Percentiles rank a stretch among this genome's conserved stretches.
These are phyloP conservation scores for Baryphthengus martii DNA, from an alignment of 2,113 vertebrate genomes.

Conservation along the genomic window DNA sequence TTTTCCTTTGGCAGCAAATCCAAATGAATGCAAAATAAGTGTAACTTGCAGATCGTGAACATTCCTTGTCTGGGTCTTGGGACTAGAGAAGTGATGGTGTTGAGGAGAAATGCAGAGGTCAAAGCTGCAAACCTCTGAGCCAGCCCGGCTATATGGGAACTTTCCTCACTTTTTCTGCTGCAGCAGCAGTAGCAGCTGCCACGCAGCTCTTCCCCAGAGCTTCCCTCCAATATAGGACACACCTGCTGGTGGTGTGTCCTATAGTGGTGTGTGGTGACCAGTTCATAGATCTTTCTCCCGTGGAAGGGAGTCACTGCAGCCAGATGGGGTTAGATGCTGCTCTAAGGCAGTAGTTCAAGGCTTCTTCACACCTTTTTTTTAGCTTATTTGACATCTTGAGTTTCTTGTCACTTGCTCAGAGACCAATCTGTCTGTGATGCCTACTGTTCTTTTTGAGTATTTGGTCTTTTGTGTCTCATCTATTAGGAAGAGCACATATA, in stretches of 20 bases:
- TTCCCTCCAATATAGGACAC: not conserved
- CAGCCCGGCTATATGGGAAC: not conserved
- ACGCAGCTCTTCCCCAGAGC: not conserved
- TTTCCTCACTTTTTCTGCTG: not conserved
- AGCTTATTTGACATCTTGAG: not conserved
- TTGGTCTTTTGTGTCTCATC: not conserved
- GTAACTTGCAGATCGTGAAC: not conserved
- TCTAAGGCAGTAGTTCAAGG: not conserved
- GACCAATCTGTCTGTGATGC: not conserved
- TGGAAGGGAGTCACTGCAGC: not conserved
- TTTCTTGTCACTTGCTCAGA: not conserved
- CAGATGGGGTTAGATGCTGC: not conserved
- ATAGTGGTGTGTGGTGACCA: too few relatives aligned
- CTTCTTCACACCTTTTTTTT: not conserved
- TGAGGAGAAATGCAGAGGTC: not conserved
- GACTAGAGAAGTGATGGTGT: not conserved
- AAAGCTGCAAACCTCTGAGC: not conserved
- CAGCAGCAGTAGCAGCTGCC: not conserved
- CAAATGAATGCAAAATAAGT: not conserved
- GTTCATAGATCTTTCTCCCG: not conserved
- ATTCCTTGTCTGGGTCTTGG: not conserved
- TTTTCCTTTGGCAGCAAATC: constrained; percentile 3
- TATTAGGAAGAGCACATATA: not conserved
- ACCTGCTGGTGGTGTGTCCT: not conserved
- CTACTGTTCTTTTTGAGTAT: not conserved